Percentiles rank a stretch among this genome's conserved stretches.
Evolutionary conservation across 2,888 invertebrate genomes (phyloP).

Genomic region (Macroteleia sp.): DNA sequence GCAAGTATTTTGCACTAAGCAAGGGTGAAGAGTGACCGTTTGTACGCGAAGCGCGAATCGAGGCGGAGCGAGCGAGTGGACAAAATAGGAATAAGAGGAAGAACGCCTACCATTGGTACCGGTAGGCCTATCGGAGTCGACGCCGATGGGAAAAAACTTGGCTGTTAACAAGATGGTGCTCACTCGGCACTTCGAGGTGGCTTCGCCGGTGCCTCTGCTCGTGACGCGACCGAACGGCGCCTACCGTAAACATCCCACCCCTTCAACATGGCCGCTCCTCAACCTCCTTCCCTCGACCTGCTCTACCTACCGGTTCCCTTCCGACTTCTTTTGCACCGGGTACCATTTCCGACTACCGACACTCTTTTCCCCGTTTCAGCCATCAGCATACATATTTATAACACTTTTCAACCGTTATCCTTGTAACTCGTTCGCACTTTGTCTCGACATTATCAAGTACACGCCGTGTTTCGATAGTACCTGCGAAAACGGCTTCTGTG

Average conservation of each 20-base stretch:
- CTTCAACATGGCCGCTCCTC: slow-evolving; percentile 79
- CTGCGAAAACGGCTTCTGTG: slow-evolving; percentile 73
- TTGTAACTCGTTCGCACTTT: slow-evolving; percentile 74
- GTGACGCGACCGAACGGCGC: slow-evolving; percentile 72
- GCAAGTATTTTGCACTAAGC: no score
- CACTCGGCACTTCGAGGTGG: slow-evolving; percentile 68
- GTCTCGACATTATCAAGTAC: slow-evolving; percentile 79
- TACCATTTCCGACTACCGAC: slow-evolving; percentile 37
- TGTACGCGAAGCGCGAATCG: slow-evolving; percentile 59
- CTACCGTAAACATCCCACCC: slow-evolving; percentile 71
- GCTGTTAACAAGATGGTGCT: slow-evolving; percentile 82
- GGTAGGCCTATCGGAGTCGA: slow-evolving; percentile 78
- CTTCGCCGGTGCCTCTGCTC: slow-evolving; percentile 61
- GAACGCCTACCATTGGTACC: slow-evolving; percentile 79
- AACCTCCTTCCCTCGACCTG: slow-evolving; percentile 69
- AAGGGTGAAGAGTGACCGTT: slow-evolving; percentile 54
- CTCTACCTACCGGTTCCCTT: slow-evolving; percentile 46
- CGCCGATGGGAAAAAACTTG: slow-evolving; percentile 79
- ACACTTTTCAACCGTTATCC: slow-evolving; percentile 74
- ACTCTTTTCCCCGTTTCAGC: slow-evolving; percentile 40
- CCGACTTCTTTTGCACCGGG: slow-evolving; percentile 18
- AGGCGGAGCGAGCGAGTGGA: slow-evolving; percentile 80
- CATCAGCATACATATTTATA: slow-evolving; percentile 58
- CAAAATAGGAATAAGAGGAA: slow-evolving; percentile 80
- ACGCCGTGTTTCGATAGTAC: slow-evolving; percentile 75